Conservation (phyloP, 2,797 vertebrate genomes). For the Bradypus variegatus region DNA sequence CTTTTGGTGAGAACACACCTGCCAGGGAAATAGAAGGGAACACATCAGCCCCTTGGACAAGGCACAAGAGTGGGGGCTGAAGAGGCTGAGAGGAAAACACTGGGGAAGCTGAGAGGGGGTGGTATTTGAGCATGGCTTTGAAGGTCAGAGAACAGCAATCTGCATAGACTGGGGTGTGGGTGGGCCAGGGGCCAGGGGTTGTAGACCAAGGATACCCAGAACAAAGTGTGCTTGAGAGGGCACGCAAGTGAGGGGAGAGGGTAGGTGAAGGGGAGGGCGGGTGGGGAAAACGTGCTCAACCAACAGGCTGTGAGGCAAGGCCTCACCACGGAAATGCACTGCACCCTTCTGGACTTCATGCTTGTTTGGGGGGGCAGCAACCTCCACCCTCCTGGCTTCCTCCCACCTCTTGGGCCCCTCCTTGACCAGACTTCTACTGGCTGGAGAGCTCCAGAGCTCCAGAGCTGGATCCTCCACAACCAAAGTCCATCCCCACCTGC, state of each 20-base stretch:
- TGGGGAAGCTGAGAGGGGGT: not conserved
- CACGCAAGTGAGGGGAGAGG: fast-evolving
- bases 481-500: not conserved
- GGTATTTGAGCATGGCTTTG: not conserved
- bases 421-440: not conserved
- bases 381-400: too few relatives aligned
- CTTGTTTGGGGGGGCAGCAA: too few relatives aligned
- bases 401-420: fast-evolving
- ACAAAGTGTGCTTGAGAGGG: fast-evolving
- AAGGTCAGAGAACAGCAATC: not conserved
- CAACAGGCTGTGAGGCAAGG: not conserved
- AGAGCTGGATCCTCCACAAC: too few relatives aligned
- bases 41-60: not conserved
- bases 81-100: not conserved
- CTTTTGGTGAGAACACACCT: not conserved
- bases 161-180: not conserved
- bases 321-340: fast-evolving
- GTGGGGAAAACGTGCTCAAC: not conserved
- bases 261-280: not conserved
- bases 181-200: not conserved
- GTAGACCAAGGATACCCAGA: fast-evolving
- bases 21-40: not conserved
- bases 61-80: too few relatives aligned
- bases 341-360: not conserved
- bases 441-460: not conserved